phyloP scores from a whole-genome alignment of 2,113 vertebrate genomes.

The Tetraodon nigroviridis region DNA sequence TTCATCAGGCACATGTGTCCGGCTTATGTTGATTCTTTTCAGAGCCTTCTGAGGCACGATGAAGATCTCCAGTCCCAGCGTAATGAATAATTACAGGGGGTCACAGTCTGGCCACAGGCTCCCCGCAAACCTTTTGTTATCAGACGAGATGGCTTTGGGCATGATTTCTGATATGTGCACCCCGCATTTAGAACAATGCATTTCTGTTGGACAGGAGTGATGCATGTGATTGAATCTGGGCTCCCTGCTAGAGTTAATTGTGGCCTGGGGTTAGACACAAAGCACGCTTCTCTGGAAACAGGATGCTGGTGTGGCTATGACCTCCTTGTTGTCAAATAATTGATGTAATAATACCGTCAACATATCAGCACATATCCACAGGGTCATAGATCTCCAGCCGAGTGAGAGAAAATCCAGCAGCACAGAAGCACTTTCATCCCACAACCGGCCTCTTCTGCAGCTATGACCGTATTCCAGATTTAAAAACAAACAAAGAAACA shows the following conservation, averaged over 20 bases:
- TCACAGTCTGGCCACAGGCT: constrained; percentile 74
- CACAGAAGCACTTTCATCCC: constrained; percentile 43
- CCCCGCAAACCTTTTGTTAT: constrained; percentile 68
- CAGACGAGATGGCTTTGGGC: constrained; percentile 63
- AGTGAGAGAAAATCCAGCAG: constrained; percentile 54
- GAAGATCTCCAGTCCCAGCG: constrained; percentile 50
- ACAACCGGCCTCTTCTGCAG: constrained; percentile 40
- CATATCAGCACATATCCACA: constrained; percentile 78
- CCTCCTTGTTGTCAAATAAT: constrained; percentile 71
- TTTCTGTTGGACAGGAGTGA: constrained; percentile 77
- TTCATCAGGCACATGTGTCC: constrained; percentile 42
- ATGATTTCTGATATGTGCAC: constrained; percentile 64
- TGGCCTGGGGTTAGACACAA: constrained; percentile 76
- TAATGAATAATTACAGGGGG: constrained; percentile 69
- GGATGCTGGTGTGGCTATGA: constrained; percentile 77
- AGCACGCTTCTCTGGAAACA: constrained; percentile 76
- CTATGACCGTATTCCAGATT: constrained; percentile 22
- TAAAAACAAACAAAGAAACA: constrained; percentile 21
- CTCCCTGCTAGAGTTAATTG: constrained; percentile 78
- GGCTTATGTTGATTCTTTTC: constrained; percentile 48
- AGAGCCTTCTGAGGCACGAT: constrained; percentile 42
- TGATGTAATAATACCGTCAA: constrained; percentile 76
- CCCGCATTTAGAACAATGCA: constrained; percentile 67
- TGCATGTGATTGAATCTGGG: constrained; percentile 79
- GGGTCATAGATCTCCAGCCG: constrained; percentile 69